Percentiles rank a stretch among this genome's conserved stretches.
phyloP scores from a whole-genome alignment of 2,113 vertebrate genomes.

The Zosterops borbonicus region DNA sequence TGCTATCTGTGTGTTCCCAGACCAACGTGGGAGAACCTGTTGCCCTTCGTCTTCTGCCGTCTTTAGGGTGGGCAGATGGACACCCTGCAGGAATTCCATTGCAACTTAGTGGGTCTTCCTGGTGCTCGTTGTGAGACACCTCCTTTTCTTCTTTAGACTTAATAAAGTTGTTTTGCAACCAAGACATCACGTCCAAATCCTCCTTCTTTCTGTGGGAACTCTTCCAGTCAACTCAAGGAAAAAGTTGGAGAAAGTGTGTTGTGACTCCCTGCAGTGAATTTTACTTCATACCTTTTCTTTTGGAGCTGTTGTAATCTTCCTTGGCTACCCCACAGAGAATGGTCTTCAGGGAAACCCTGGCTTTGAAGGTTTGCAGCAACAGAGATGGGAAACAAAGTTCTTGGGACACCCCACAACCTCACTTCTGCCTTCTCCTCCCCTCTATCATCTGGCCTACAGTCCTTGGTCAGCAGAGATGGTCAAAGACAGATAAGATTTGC shows the following conservation, averaged over 20 bases:
- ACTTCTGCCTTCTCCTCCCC: not conserved
- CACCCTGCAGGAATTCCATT: not conserved
- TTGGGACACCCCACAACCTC: not conserved
- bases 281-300: not conserved
- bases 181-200: not conserved
- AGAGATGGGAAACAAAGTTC: not conserved
- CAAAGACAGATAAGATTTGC: not conserved
- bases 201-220: not conserved
- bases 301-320: not conserved
- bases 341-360: not conserved
- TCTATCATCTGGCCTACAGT: not conserved
- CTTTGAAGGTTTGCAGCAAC: not conserved
- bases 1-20: rapidly evolving
- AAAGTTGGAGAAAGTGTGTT: not conserved
- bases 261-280: not conserved
- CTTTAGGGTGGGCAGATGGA: not conserved
- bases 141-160: not conserved
- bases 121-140: not conserved
- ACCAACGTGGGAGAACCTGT: not conserved
- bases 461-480: not conserved
- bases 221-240: not conserved
- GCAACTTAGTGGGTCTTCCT: not conserved
- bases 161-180: not conserved
- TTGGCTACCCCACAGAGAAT: not conserved
- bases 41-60: not conserved